Evolutionary conservation across 2,113 vertebrate genomes (phyloP).

Genomic region (Rhabdomys dilectus): DNA sequence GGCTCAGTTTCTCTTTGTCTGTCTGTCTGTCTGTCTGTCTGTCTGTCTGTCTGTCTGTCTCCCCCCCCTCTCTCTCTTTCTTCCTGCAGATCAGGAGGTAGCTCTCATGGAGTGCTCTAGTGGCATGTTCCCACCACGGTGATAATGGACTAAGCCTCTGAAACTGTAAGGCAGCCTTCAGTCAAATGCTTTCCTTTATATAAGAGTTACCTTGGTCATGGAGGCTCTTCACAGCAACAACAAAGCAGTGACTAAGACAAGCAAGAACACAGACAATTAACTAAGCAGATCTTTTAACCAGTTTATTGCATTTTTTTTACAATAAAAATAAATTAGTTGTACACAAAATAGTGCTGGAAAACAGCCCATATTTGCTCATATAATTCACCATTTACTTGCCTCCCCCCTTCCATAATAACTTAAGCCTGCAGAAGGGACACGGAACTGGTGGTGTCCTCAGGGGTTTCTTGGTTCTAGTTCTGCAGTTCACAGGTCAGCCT

Average conservation of each 20-base stretch:
- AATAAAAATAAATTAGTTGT: slow-evolving; percentile 93
- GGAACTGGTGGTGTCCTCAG: background rate
- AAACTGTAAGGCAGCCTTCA: background rate
- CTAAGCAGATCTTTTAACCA: slow-evolving; percentile 62
- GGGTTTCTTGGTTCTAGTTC: background rate
- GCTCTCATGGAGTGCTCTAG: background rate
- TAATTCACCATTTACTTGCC: background rate
- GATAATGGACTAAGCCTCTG: background rate
- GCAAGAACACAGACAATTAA: background rate
- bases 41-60: no score
- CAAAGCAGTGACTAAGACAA: background rate
- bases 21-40: background rate
- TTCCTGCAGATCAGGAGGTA: background rate
- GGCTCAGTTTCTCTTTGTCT: background rate
- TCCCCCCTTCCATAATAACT: background rate
- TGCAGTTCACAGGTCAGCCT: background rate
- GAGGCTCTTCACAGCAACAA: background rate
- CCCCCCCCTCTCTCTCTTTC: background rate
- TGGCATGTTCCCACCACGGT: background rate
- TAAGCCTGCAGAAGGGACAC: background rate
- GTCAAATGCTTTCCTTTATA: no score
- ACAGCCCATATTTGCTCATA: slow-evolving; percentile 66
- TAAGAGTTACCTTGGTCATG: background rate
- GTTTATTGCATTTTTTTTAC: slow-evolving; percentile 88
- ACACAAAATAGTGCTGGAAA: slow-evolving; percentile 88